Conservation (phyloP, 2,797 vertebrate species). For the Todus mexicanus region DNA sequence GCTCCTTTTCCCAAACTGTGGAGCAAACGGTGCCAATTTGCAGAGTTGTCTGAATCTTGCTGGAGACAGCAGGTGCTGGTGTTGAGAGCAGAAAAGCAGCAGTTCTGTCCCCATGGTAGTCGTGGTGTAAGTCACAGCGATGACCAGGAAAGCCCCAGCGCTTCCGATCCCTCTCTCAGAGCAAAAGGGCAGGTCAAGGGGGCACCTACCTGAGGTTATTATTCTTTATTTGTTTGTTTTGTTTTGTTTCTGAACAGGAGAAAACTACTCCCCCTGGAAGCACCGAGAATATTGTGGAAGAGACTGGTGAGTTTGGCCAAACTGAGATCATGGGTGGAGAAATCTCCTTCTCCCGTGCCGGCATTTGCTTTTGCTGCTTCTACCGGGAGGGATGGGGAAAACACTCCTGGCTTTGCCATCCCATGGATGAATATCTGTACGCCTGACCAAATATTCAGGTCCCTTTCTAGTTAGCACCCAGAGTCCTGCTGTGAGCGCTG, state of each 20-base stretch:
- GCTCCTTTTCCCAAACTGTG: neutral
- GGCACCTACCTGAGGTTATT: neutral
- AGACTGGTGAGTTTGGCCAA: conserved; percentile 49
- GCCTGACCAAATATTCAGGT: neutral
- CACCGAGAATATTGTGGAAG: conserved; percentile 51
- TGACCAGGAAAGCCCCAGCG: neutral
- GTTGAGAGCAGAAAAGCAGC: neutral
- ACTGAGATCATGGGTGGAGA: neutral
- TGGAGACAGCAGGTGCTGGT: neutral
- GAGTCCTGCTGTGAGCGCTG: neutral
- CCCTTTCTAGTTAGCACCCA: neutral
- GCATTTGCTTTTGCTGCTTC: neutral
- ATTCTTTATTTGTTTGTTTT: neutral
- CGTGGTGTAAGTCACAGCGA: neutral
- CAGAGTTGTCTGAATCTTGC: neutral
- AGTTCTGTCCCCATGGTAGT: neutral
- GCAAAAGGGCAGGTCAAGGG: neutral
- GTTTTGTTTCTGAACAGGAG: conserved; percentile 44
- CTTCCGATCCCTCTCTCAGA: neutral
- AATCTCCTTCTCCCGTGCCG: neutral
- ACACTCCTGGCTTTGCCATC: neutral
- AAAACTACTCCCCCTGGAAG: conserved; percentile 15
- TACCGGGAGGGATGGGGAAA: neutral
- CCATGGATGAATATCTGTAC: neutral
- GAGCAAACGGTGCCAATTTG: neutral